Percentiles rank a stretch among this genome's conserved stretches.
Conservation (phyloP, 2,888 invertebrate genomes). For the Eilema depressum region DNA sequence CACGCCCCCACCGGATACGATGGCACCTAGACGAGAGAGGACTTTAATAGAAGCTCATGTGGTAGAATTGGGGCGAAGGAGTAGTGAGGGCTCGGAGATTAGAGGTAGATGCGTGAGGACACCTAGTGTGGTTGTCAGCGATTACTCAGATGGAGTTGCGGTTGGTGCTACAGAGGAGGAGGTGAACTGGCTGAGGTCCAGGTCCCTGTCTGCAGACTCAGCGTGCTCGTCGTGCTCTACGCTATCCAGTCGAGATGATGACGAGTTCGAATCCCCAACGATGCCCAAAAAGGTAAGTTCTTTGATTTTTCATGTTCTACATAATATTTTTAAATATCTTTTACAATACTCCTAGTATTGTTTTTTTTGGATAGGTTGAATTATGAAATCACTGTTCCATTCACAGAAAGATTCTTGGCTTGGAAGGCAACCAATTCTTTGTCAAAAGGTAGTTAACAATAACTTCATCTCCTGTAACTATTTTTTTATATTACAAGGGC, state of each 20-base stretch:
- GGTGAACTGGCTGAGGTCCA: slow-evolving; percentile 78
- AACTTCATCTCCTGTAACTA: neutral
- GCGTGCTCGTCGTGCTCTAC: slow-evolving; percentile 92
- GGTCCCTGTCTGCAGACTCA: slow-evolving; percentile 89
- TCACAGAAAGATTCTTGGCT: neutral
- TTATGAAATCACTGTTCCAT: neutral
- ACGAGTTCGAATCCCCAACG: slow-evolving; percentile 82
- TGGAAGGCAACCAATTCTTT: neutral
- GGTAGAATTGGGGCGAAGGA: slow-evolving; percentile 85
- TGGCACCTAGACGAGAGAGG: slow-evolving; percentile 77
- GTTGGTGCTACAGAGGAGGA: slow-evolving; percentile 82
- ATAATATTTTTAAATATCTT: neutral
- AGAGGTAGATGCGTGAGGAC: slow-evolving; percentile 90
- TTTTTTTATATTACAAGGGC: neutral
- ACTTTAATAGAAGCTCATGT: slow-evolving; percentile 85
- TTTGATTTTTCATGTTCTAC: neutral
- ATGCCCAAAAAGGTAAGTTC: slow-evolving; percentile 83
- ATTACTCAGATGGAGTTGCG: slow-evolving; percentile 91
- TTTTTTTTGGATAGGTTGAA: neutral
- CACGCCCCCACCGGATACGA: slow-evolving; percentile 76
- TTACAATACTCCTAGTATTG: neutral
- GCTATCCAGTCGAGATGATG: slow-evolving; percentile 91
- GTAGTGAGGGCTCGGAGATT: slow-evolving; percentile 81
- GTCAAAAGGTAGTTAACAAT: neutral
- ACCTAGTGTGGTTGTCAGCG: slow-evolving; percentile 95